Percentiles rank a stretch among this genome's conserved stretches.
Conservation (phyloP, 2,113 vertebrate genomes). For the Geococcyx californianus region DNA sequence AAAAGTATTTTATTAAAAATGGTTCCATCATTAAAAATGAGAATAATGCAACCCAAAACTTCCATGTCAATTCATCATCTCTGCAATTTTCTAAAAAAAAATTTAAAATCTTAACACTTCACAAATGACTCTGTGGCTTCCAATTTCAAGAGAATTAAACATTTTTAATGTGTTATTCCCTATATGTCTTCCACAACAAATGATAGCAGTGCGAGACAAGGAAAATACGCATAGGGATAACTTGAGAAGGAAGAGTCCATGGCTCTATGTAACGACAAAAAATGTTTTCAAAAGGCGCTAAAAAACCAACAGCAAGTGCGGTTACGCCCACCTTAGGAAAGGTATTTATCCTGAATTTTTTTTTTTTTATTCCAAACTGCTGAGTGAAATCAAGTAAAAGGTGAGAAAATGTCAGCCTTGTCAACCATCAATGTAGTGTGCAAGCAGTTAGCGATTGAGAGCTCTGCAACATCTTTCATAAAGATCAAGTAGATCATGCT, state of each 20-base stretch:
- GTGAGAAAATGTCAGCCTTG: slow-evolving; percentile 31
- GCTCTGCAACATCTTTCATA: slow-evolving; percentile 26
- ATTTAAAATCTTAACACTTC: background rate
- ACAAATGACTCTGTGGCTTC: background rate
- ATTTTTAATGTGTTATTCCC: too few species aligned
- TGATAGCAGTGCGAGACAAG: background rate
- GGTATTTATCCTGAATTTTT: background rate
- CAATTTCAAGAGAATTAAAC: background rate
- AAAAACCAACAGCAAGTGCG: background rate
- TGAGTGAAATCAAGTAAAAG: slow-evolving; percentile 20
- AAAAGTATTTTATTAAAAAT: background rate
- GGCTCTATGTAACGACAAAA: background rate
- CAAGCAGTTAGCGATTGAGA: slow-evolving; percentile 42
- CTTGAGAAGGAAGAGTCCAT: background rate
- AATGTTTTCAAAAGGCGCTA: background rate
- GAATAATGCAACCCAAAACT: background rate
- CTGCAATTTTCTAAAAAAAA: background rate
- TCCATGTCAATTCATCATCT: background rate
- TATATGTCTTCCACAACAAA: background rate
- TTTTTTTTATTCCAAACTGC: background rate
- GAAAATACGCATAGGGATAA: background rate
- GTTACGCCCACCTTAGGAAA: background rate
- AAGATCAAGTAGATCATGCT: slow-evolving; percentile 51
- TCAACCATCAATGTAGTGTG: background rate
- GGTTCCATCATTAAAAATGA: background rate